A percentile compares a stretch with the other conserved stretches of the same genome.
Conservation (phyloP, 2,113 vertebrate genomes). For the Myotis yumanensis region DNA sequence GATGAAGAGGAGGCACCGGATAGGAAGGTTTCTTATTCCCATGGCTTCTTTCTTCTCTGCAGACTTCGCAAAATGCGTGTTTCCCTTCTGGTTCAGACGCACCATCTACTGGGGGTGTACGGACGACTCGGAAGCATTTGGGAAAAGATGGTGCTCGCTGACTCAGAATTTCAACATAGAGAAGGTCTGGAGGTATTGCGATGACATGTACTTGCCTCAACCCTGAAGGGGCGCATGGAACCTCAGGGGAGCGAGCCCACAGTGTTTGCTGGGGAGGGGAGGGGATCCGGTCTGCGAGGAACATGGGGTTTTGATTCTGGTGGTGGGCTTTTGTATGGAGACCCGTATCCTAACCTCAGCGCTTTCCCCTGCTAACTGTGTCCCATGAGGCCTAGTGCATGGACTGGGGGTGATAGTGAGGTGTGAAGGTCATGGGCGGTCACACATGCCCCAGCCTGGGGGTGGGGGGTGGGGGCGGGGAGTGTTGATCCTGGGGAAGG, state of each 20-base stretch:
- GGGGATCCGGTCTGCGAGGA: neutral
- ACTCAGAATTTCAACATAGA: conserved; percentile 64
- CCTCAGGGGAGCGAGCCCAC: neutral
- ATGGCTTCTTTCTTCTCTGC: neutral
- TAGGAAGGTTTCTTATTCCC: neutral
- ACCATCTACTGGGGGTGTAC: conserved; percentile 63
- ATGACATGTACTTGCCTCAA: neutral
- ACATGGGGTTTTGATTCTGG: neutral
- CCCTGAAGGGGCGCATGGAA: no score
- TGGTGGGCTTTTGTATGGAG: neutral
- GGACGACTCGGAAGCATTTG: fast-evolving
- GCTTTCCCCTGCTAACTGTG: neutral
- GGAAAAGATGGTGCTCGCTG: conserved; percentile 65
- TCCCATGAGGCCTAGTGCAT: neutral
- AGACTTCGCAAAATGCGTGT: conserved; percentile 59
- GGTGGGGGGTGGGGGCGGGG: no score
- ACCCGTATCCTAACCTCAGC: neutral
- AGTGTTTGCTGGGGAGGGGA: neutral
- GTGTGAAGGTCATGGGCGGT: fast-evolving
- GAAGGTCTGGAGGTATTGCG: conserved; percentile 52
- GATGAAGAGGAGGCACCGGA: neutral
- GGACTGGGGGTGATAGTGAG: neutral
- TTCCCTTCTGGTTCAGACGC: conserved; percentile 69
- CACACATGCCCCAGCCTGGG: no score
- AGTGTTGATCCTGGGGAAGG: no score